phyloP scores from a whole-genome alignment of 2,888 invertebrate species.

The Syrphus vitripennis region DNA sequence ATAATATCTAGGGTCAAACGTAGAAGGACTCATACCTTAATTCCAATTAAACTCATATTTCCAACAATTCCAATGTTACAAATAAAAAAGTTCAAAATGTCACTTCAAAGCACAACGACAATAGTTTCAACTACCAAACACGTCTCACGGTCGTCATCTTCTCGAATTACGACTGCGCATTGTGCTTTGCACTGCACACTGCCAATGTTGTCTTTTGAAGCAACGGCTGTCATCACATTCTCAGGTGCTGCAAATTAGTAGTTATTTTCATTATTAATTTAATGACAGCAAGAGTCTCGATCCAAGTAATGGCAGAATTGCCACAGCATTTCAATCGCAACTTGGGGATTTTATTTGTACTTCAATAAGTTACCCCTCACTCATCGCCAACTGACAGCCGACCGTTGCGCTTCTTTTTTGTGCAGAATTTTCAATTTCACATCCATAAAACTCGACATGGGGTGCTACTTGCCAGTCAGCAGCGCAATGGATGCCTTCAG shows the following conservation, averaged over 20 bases:
- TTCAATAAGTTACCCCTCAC: conserved; percentile 50
- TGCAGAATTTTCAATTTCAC: conserved; percentile 60
- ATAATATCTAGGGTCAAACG: conserved; percentile 8
- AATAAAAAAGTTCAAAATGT: conserved; percentile 30
- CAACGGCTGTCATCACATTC: conserved; percentile 60
- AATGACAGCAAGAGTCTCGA: conserved; percentile 55
- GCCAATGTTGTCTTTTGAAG: not conserved
- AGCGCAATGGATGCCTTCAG: conserved; percentile 5
- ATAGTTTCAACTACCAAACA: not conserved
- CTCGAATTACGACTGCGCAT: not conserved
- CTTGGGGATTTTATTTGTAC: conserved; percentile 61
- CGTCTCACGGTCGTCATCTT: conserved; percentile 61
- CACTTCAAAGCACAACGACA: conserved; percentile 1
- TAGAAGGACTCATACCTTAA: not conserved
- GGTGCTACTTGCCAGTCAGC: conserved; percentile 39
- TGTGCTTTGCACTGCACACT: not conserved
- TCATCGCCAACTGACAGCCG: not conserved
- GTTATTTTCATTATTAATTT: conserved; percentile 71
- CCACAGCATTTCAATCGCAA: conserved; percentile 61
- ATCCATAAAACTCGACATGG: conserved; percentile 62
- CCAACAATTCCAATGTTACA: not conserved
- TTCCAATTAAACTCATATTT: conserved; percentile 46
- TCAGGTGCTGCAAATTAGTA: conserved; percentile 71
- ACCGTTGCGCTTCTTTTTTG: conserved; percentile 45
- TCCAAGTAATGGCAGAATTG: conserved; percentile 44